Base-by-base conservation (phyloP, 2,113 vertebrate genomes). In the Rhegmatorhina hoffmannsi region DNA sequence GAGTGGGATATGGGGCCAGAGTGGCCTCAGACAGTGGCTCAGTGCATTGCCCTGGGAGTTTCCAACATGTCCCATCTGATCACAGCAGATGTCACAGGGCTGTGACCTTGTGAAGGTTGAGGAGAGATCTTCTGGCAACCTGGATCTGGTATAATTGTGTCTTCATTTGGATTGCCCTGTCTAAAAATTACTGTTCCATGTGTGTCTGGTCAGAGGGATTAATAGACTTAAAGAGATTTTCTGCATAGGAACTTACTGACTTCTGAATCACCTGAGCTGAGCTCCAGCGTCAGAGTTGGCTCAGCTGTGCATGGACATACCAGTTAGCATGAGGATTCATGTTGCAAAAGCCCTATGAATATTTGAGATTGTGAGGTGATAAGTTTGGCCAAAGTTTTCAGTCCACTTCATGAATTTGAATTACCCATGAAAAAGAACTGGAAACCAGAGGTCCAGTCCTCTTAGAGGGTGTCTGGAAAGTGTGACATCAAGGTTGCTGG, bases 271-370 rank as follows among this genome's bases (percentile, higher is more conserved):
- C 43, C 36, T 40, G 29, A 67, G 77, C 56, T 40, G 68, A 81
- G 50, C 10, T 87, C 7, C n/a, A 59, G 47, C 40, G 47, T 21
- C 58, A 43, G 49, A 68, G 56, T 4, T 25, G 10, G 20, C 23
- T 33, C 55, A 79, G 75, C 59, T 74, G 49, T 36, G 29, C 1
- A 0, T 10, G 34, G 40, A 33, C 1, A 1, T 29, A 5, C 3
- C 38, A 6, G 17, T n/a, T 25, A 50, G 29, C 33, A 7, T 0
- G 0, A 38, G 1, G 2, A 69, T 46, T 47, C 19, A 12, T 19
- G 33, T 2, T 28, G n/a, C 40, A 55, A 16, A 55, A 56, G 2
- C 28, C 38, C n/a, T 13, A 0, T 7, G 14, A 69, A 38, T 49
- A 14, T 26, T 34, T 64, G 58, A 50, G 81, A 8, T 21, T 46